Conservation (phyloP, 2,113 vertebrate species). For the Colossoma macropomum region DNA sequence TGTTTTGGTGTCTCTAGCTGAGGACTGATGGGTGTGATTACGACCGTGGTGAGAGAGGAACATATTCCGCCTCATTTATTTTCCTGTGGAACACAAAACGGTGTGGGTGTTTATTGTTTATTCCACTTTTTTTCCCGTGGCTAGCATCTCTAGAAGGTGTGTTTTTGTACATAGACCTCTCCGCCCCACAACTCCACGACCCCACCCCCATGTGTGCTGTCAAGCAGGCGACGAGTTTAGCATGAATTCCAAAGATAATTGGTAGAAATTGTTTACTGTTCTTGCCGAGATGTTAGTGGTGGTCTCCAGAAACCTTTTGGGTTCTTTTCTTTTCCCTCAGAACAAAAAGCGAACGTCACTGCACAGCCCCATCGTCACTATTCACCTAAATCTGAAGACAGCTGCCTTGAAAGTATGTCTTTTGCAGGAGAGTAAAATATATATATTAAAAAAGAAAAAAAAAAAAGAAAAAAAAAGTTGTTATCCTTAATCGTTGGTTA, state of each 20-base stretch:
- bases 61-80: constrained; percentile 43
- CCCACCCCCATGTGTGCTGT: constrained; percentile 66
- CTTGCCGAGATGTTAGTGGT: constrained; percentile 74
- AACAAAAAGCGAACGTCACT: constrained; percentile 68
- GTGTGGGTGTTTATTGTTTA: not conserved
- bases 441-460: not conserved
- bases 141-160: constrained; percentile 70
- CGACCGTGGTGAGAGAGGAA: constrained; percentile 68
- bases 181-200: constrained; percentile 66
- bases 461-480: constrained; percentile 69
- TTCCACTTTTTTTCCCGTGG: constrained; percentile 65
- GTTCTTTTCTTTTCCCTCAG: not conserved
- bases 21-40: constrained; percentile 74
- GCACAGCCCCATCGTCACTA: constrained; percentile 72
- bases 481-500: constrained; percentile 92
- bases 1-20: constrained; percentile 76
- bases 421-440: constrained; percentile 75
- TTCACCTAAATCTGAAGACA: constrained; percentile 76
- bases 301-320: constrained; percentile 63
- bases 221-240: constrained; percentile 73
- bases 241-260: constrained; percentile 85
- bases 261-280: constrained; percentile 80
- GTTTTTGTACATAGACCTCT: constrained; percentile 78
- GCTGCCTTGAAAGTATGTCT: constrained; percentile 84
- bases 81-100: constrained; percentile 3